These are phyloP conservation scores for Hippopotamyrus pictus DNA, from an alignment of 2,797 vertebrate genomes.

Conservation along the genomic window DNA sequence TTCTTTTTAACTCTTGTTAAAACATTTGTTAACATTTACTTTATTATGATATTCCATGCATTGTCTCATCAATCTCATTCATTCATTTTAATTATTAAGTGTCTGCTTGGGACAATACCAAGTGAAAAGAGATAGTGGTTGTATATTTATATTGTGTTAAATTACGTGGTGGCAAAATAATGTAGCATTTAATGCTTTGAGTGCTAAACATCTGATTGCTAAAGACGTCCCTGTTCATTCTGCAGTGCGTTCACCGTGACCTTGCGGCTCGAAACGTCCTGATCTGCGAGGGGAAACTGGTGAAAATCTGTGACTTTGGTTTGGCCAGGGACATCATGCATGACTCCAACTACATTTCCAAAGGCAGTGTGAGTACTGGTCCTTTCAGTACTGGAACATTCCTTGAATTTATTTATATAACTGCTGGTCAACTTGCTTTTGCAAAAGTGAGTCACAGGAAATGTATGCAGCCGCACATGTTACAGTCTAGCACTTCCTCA, in stretches of 20 bases:
- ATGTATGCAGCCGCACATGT: not conserved
- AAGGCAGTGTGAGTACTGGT: slow-evolving; percentile 82
- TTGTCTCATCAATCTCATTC: not conserved
- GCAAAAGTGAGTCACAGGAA: slow-evolving; percentile 1
- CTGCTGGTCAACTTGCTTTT: not conserved
- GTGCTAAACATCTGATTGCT: not conserved
- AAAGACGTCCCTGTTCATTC: not conserved
- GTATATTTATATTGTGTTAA: not conserved
- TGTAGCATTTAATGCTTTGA: not conserved
- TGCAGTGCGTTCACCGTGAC: slow-evolving; percentile 92
- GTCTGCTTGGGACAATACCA: not conserved
- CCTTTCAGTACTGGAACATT: not conserved
- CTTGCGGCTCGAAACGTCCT: slow-evolving; percentile 92
- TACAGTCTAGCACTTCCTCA: not conserved
- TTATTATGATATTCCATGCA: not conserved
- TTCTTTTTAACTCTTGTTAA: not conserved
- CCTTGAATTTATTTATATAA: not conserved
- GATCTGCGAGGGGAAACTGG: slow-evolving; percentile 94
- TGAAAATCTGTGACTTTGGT: slow-evolving; percentile 98
- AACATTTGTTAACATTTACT: too few species aligned
- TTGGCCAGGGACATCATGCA: slow-evolving; percentile 95
- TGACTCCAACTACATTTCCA: slow-evolving; percentile 97
- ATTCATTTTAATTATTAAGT: not conserved
- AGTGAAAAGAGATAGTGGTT: not conserved
- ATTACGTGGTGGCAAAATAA: not conserved